Evolutionary conservation across 2,113 vertebrate genomes (phyloP), one percentile per base, ranked within the genome.

Genomic region (Turdus rufiventris): DNA sequence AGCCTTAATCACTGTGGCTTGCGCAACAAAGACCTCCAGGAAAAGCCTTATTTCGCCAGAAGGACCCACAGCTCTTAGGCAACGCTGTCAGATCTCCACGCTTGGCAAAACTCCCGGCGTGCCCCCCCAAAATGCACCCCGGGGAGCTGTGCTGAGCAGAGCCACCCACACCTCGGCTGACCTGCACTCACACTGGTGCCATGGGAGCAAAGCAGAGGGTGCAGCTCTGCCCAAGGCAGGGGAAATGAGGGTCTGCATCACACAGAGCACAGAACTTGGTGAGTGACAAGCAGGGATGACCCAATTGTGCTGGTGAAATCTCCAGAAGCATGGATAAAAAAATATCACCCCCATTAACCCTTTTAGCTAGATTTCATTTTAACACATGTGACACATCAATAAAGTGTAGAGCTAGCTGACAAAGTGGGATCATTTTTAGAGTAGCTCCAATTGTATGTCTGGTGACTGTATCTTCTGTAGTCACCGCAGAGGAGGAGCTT

Each of bases 81-180:
- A 89, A 66, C 2, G 0, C 4, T 19, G 29, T 42, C 28, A 24
- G n/a, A 70, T 63, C 21, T 53, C 38, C 19, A 0, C 0, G 7
- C 42, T 16, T 1, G 0, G 63, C 15, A 6, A 26, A 33, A 6
- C 15, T 73, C 26, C 50, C 0, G 0, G 48, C 0, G 0, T 75
- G 43, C 9, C 23, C 28, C 34, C 45, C 0, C 12, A 1, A 7
- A 80, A 40, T 0, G 1, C 19, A 36, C 16, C 7, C 10, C 12
- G 1, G 42, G 40, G 16, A 45, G 72, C 13, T 19, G 17, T 1
- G 0, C 50, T 0, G 6, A 38, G 21, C 0, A 1, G 70, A 91
- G 40, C 53, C 60, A 25, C 38, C 1, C 0, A 53, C 68, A 40
- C 58, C 57, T 48, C 2, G 1, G 11, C 50, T 84, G 34, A 45